phyloP scores from a whole-genome alignment of 2,888 invertebrate species.

The Temnothorax unifasciatus region DNA sequence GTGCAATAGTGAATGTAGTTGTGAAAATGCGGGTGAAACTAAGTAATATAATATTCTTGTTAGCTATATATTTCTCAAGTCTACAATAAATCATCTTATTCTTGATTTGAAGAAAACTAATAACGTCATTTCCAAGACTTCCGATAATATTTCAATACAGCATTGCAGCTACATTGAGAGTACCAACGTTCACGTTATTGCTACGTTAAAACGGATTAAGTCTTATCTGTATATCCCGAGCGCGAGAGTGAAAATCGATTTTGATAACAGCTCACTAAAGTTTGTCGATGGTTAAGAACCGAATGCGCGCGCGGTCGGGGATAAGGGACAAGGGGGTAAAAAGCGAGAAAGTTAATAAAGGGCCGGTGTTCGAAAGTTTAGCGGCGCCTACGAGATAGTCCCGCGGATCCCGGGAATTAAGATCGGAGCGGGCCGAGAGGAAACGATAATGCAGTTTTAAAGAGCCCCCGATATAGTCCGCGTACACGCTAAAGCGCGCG shows the following conservation, averaged over 20 bases:
- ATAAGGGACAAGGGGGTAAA: slow-evolving; percentile 5
- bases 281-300: slow-evolving; percentile 36
- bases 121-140: neutral
- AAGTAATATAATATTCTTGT: neutral
- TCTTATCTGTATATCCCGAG: slow-evolving; percentile 30
- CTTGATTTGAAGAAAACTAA: neutral
- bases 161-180: neutral
- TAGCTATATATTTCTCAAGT: neutral
- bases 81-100: neutral
- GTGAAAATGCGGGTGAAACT: neutral
- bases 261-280: slow-evolving; percentile 34
- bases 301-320: slow-evolving; percentile 9
- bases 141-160: slow-evolving; percentile 17
- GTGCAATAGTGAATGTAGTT: neutral
- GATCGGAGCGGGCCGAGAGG: slow-evolving; percentile 55
- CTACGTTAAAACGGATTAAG: slow-evolving; percentile 31
- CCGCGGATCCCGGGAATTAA: slow-evolving; percentile 70
- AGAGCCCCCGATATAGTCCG: slow-evolving; percentile 58
- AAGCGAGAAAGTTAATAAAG: slow-evolving; percentile 69
- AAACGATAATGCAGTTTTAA: slow-evolving; percentile 73
- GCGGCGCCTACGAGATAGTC: slow-evolving; percentile 65
- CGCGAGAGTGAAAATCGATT: slow-evolving; percentile 60
- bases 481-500: slow-evolving; percentile 31
- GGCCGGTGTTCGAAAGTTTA: slow-evolving; percentile 65
- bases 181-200: slow-evolving; percentile 13